Conservation (phyloP, 2,113 vertebrate species). For the Barnardius zonarius region DNA sequence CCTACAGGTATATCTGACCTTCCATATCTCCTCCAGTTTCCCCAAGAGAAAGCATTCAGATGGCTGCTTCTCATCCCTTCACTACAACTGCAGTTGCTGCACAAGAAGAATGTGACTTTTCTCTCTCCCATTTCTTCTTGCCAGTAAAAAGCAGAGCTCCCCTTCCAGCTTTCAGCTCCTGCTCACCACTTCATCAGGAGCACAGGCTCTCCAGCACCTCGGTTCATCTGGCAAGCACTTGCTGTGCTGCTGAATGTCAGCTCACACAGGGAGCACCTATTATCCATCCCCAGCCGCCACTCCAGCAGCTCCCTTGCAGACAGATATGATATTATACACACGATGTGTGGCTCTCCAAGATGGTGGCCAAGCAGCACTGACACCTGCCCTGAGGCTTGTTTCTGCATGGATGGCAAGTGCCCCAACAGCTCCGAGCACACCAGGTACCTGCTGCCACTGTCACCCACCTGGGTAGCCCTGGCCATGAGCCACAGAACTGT, state of each 20-base stretch:
- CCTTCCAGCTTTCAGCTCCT: neutral
- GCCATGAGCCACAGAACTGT: neutral
- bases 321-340: neutral
- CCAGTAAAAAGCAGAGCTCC: neutral
- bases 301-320: neutral
- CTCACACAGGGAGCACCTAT: neutral
- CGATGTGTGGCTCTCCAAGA: neutral
- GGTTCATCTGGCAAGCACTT: neutral
- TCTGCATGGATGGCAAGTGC: accelerated
- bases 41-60: neutral
- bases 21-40: neutral
- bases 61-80: neutral
- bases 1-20: neutral
- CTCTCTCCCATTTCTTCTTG: neutral
- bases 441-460: neutral
- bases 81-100: neutral
- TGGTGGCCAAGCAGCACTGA: neutral
- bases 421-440: accelerated
- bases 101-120: neutral
- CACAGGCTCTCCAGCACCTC: neutral
- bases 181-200: neutral
- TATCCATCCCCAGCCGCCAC: neutral
- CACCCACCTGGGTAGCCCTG: accelerated
- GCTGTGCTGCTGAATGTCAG: neutral
- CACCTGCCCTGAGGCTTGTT: neutral